Evolutionary conservation across 92 coral and sea anemone species (phyloP), one percentile per base, ranked within the genome.

Genomic region (Epizoanthus scotinus): DNA sequence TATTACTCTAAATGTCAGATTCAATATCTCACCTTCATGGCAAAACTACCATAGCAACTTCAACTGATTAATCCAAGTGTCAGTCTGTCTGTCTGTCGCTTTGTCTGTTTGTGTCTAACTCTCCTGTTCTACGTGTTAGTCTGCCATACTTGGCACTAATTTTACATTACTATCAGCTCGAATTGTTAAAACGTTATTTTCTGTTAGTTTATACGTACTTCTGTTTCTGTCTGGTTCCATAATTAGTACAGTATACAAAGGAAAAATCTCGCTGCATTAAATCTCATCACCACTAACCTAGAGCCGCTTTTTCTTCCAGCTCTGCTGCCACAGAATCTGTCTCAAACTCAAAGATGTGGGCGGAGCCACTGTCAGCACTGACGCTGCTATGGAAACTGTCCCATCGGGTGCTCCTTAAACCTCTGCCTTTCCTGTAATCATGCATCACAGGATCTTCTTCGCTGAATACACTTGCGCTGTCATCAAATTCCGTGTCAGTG

Each of bases 351-450:
- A 82, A 90, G 90, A 89, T 62, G 40, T 96, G 98, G 52, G 93
- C 91, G 49, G 99, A 96, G 66, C 99, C 99, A 73, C 99, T 96
- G 85, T 96, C 99, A 65, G 91, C 94, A 78, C 99, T 96, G 75
- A 82, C 53, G 88, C 91, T 93, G 87, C 99, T 96, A 83, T 90
- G 91, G 86, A 96, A 96, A 84, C 99, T 96, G 9, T 93, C 97
- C 97, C 97, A 93, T 71, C 97, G 91, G 53, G 88, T 63, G 7
- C 89, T 86, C 1, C 89, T 73, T 20, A 91, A 64, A 12, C 83
- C 86, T 12, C 86, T 71, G 28, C 66, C 63, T 22, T 90, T 83
- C 67, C 55, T 70, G 15, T 73, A 61, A 22, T 91, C 89, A 17
- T 75, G 81, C 9, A 22, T 8, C 20, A 75, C 19, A 5, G 79